Conservation (phyloP, 2,888 invertebrate species). For the Caenorhabditis imperialis region DNA sequence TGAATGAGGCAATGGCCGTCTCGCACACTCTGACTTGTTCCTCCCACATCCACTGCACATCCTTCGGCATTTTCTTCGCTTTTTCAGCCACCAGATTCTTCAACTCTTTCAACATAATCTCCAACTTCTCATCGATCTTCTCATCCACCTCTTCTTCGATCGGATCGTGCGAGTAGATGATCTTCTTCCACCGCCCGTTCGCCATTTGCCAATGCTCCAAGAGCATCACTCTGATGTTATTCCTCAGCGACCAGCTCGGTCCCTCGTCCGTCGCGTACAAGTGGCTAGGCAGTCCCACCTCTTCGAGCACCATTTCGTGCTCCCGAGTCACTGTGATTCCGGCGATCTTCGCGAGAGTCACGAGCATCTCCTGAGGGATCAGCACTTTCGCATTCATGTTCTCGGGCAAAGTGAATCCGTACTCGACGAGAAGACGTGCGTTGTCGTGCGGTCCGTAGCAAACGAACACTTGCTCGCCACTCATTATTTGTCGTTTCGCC, state of each 20-base stretch:
- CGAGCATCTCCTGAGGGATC: slow-evolving; percentile 55
- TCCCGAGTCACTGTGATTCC: slow-evolving; percentile 57
- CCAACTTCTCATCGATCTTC: slow-evolving; percentile 41
- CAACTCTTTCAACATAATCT: slow-evolving; percentile 49
- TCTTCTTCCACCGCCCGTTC: slow-evolving; percentile 54
- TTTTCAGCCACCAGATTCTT: slow-evolving; percentile 40
- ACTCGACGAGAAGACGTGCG: slow-evolving; percentile 78
- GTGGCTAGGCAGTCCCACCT: slow-evolving; percentile 65
- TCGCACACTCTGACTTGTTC: slow-evolving; percentile 58
- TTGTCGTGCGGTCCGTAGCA: slow-evolving; percentile 80
- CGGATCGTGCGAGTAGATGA: slow-evolving; percentile 58
- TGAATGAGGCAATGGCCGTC: slow-evolving; percentile 31
- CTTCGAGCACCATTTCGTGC: slow-evolving; percentile 59
- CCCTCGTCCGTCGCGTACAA: slow-evolving; percentile 71
- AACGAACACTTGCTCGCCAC: slow-evolving; percentile 74
- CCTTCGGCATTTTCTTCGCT: slow-evolving; percentile 37
- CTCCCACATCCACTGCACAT: slow-evolving; percentile 64
- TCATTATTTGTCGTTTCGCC: slow-evolving; percentile 49
- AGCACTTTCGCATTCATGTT: slow-evolving; percentile 75
- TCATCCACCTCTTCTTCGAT: slow-evolving; percentile 50
- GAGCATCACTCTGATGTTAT: slow-evolving; percentile 65
- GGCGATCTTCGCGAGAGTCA: slow-evolving; percentile 51
- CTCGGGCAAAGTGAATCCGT: slow-evolving; percentile 79
- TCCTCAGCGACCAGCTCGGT: slow-evolving; percentile 69
- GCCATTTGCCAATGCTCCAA: slow-evolving; percentile 60